A percentile compares a stretch with the other conserved stretches of the same genome.
These are phyloP conservation scores for Brachymystax lenok DNA, from an alignment of 2,797 vertebrate genomes.

Conservation along the genomic window DNA sequence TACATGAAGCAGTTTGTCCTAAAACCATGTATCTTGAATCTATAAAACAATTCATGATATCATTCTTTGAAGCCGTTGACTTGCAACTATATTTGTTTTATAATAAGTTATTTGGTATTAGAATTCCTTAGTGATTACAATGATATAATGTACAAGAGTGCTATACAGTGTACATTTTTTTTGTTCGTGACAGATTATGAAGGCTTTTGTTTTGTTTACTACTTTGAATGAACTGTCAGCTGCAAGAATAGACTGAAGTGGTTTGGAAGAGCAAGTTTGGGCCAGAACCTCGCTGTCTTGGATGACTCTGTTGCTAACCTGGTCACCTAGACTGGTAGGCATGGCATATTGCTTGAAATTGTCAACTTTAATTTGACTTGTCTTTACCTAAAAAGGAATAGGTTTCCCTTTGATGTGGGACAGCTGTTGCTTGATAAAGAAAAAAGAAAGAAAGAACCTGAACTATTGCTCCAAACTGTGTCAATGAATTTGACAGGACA, in stretches of 20 bases:
- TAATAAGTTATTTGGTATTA: slow-evolving; percentile 1
- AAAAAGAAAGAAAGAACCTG: background rate
- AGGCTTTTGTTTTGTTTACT: slow-evolving; percentile 18
- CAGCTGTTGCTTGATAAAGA: background rate
- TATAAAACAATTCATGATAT: slow-evolving; percentile 26
- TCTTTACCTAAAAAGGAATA: slow-evolving; percentile 1
- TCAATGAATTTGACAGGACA: background rate
- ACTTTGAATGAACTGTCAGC: background rate
- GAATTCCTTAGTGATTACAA: background rate
- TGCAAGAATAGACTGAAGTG: background rate
- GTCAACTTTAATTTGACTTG: background rate
- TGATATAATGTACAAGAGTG: background rate
- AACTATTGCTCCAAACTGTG: background rate
- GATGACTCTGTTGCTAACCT: background rate
- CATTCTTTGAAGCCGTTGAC: background rate
- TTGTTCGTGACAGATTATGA: slow-evolving; percentile 21
- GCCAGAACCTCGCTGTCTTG: background rate
- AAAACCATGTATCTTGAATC: slow-evolving; percentile 31
- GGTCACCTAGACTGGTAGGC: background rate
- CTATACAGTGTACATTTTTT: slow-evolving; percentile 31
- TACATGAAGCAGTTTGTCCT: slow-evolving; percentile 52
- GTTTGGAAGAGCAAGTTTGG: slow-evolving; percentile 1
- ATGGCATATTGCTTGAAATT: background rate
- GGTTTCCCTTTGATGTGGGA: background rate
- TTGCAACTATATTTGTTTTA: background rate